phyloP scores from a whole-genome alignment of 2,888 invertebrate genomes.

The Baccha elongata region DNA sequence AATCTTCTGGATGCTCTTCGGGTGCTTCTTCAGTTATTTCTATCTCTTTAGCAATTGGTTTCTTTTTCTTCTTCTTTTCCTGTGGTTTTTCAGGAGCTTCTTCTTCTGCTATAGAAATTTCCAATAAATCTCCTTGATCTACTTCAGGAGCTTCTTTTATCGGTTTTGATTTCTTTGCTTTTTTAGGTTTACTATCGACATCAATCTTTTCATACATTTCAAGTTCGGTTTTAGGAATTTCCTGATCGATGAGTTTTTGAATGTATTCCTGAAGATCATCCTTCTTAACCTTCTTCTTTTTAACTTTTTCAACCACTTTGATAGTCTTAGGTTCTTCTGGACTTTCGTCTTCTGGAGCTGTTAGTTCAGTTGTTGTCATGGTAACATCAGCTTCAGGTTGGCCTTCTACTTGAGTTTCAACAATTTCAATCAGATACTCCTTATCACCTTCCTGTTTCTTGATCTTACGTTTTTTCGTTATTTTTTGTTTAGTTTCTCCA shows the following conservation, averaged over 20 bases:
- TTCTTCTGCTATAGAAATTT: constrained; percentile 76
- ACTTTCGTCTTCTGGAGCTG: constrained; percentile 62
- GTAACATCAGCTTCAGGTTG: constrained; percentile 79
- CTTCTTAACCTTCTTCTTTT: constrained; percentile 79
- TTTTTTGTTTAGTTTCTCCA: constrained; percentile 75
- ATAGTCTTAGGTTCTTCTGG: constrained; percentile 73
- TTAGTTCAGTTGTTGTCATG: constrained; percentile 81
- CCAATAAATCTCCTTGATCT: constrained; percentile 75
- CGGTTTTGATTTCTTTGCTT: constrained; percentile 76
- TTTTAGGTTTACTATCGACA: constrained; percentile 79
- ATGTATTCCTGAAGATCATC: constrained; percentile 81
- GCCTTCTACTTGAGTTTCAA: constrained; percentile 76
- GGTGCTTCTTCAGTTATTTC: constrained; percentile 69
- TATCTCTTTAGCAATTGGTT: constrained; percentile 74
- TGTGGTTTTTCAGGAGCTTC: constrained; percentile 76
- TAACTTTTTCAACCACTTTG: constrained; percentile 71
- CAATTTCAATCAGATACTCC: constrained; percentile 77
- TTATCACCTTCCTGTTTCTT: constrained; percentile 77
- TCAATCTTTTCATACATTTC: constrained; percentile 82
- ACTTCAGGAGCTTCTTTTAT: constrained; percentile 69
- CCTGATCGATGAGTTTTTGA: constrained; percentile 80
- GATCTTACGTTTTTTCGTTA: constrained; percentile 77
- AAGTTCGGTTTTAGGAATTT: constrained; percentile 82
- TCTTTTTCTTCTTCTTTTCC: constrained; percentile 76
- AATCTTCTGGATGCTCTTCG: constrained; percentile 56